Percentiles rank a stretch among this genome's conserved stretches.
These are phyloP conservation scores for Colletes latitarsis DNA, from an alignment of 1,140 invertebrate species.

Conservation along the genomic window DNA sequence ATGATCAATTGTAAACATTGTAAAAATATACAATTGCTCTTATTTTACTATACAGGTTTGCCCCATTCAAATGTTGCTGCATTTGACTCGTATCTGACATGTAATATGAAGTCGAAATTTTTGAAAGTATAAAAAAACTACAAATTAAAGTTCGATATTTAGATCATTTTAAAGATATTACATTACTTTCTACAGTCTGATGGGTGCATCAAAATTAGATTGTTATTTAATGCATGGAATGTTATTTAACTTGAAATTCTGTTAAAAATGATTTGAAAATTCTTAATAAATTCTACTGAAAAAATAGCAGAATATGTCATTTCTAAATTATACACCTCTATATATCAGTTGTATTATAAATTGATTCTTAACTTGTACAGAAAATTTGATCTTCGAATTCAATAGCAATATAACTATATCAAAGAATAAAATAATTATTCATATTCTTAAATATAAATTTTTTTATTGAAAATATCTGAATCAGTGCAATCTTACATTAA, in stretches of 20 bases:
- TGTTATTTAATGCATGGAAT: no score
- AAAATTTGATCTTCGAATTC: constrained; percentile 38
- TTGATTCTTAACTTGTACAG: constrained; percentile 14
- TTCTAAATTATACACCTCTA: constrained; percentile 20
- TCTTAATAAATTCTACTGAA: no score
- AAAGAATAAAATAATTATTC: constrained; percentile 1
- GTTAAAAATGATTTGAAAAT: no score
- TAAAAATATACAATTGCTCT: constrained; percentile 40
- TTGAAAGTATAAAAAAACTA: constrained; percentile 20
- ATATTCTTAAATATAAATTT: constrained; percentile 30
- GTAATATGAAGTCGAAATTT: constrained; percentile 2
- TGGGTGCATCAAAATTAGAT: constrained; percentile 2
- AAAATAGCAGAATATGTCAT: no score
- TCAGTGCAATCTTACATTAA: constrained; percentile 50
- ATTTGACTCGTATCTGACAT: constrained; percentile 15
- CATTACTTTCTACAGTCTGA: constrained; percentile 5
- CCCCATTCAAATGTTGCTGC: not conserved
- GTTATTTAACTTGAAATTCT: not conserved
- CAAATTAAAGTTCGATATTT: constrained; percentile 12
- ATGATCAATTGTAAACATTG: constrained; percentile 7
- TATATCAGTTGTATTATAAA: constrained; percentile 43
- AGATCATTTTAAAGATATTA: constrained; percentile 12
- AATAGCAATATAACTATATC: constrained; percentile 33
- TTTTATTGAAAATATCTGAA: constrained; percentile 17
- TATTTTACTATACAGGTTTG: constrained; percentile 33